A percentile compares a stretch with the other conserved stretches of the same genome.
phyloP scores from a whole-genome alignment of 2,797 vertebrate genomes.

The Pteropus rufus region DNA sequence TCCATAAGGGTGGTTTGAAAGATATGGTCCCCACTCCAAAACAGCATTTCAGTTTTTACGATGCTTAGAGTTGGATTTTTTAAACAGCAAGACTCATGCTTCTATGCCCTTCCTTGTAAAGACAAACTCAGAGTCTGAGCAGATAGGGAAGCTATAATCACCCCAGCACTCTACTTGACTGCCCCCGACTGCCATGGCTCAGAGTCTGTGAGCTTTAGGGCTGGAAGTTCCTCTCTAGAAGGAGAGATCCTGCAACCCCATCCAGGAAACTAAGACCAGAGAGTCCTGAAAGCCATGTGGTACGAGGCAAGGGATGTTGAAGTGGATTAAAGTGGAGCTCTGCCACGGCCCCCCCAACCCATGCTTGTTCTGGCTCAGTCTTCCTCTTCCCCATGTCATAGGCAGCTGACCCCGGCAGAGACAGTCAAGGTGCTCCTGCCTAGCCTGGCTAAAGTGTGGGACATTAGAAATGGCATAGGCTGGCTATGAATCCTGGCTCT shows the following conservation, averaged over 20 bases:
- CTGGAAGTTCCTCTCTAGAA: neutral
- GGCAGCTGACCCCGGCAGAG: neutral
- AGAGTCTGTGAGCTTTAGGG: neutral
- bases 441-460: neutral
- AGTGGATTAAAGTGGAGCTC: neutral
- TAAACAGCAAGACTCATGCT: neutral
- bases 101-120: neutral
- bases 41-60: neutral
- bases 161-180: too few relatives aligned
- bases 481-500: neutral
- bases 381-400: neutral
- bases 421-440: neutral
- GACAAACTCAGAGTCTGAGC: neutral
- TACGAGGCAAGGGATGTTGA: neutral
- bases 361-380: neutral
- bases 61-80: neutral
- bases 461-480: neutral
- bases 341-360: accelerated
- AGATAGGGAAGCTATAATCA: neutral
- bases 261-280: neutral
- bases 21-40: neutral
- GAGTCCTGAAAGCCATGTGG: neutral
- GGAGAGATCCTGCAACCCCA: neutral
- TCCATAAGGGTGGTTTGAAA: neutral
- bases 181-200: neutral